Base-by-base conservation (phyloP, 2,113 vertebrate genomes). In the Phaethornis superciliosus region DNA sequence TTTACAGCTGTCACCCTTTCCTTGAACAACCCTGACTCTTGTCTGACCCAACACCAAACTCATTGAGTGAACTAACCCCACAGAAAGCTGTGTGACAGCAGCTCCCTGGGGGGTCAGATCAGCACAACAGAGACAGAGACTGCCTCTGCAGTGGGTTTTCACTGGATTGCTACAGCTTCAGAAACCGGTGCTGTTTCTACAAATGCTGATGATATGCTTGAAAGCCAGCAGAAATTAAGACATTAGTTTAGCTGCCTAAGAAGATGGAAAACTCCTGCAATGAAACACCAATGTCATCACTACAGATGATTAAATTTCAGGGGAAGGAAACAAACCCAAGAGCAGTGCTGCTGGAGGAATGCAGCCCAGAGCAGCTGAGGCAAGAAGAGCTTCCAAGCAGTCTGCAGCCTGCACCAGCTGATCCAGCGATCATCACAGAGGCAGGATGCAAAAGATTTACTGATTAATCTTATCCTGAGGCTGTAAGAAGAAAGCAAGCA, bases 51-150 rank as follows among this genome's bases (percentile, higher is more conserved):
- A 56, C 10, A 30, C 27, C 0, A 0, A 84, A 26, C 12, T 75
- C 3, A 3, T 74, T 44, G 52, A 16, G 65, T 65, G 56, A 54
- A 56, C 4, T 1, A 83, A 27, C 16, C 15, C 37, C 28, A 7
- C 2, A 30, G 32, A 40, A 67, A 55, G n/a, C 28, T 71, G n/a
- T 40, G 8, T 44, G 27, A 28, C 8, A 42, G 40, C 33, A 2
- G 0, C 7, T 58, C 14, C 17, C n/a, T 0, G 0, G n/a, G 47
- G 23, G 16, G 19, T 72, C 67, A 51, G 68, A 68, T 21, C 37
- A 33, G 14, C 1, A 1, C 32, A 67, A 67, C 2, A 4, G 32
- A 79, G 35, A 33, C 9, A 9, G 37, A 28, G 30, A 75, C 37
- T 18, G 11, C n/a, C 24, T 33, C 84, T 21, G 58, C 33, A 56